Base-by-base conservation (phyloP, 2,888 invertebrate genomes). In the Andrena praecox region DNA sequence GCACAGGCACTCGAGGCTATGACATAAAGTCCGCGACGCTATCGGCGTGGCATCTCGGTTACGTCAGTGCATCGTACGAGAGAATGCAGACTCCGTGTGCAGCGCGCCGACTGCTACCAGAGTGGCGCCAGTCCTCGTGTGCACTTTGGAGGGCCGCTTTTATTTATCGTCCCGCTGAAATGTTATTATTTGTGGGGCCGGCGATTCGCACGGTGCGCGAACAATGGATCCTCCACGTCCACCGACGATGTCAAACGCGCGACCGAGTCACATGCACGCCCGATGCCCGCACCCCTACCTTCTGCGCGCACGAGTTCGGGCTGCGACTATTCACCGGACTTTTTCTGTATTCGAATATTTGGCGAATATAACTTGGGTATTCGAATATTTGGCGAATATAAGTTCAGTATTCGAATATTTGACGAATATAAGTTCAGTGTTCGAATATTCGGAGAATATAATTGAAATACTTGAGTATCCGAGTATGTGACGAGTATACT, bases 191-290 rank as follows among this genome's bases (percentile, higher is more conserved):
- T 89, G 83, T 54, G 85, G 75, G 79, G 50, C 52, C 69, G 85
- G 72, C 81, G 83, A 86, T 90, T 91, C 90, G 87, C 90, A 91
- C 89, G 90, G 82, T 85, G 74, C 67, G 66, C 73, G 86, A 91
- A 91, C 91, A 91, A 91, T 91, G 91, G 90, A 76, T 85, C 87
- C 85, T 77, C 82, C 82, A 77, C 81, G 76, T 81, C 77, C 79
- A 67, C 60, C 85, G 77, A 86, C 87, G 74, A 89, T 85, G 89
- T 89, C 89, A 87, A 86, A 89, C 86, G 84, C 86, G 84, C 87
- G 82, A 87, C 52, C 85, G 82, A 87, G 82, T 87, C 89, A 86
- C 86, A 89, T 85, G 87, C 77, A 85, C 84, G 72, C 89, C 84
- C 85, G 76, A 80, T 72, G 74, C n/a, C 54, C 72, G 60, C 73